These are phyloP conservation scores for Cassiopea xamachana DNA, from an alignment of 30 jellyfish, hydroid and myxozoan species.

Conservation along the genomic window DNA sequence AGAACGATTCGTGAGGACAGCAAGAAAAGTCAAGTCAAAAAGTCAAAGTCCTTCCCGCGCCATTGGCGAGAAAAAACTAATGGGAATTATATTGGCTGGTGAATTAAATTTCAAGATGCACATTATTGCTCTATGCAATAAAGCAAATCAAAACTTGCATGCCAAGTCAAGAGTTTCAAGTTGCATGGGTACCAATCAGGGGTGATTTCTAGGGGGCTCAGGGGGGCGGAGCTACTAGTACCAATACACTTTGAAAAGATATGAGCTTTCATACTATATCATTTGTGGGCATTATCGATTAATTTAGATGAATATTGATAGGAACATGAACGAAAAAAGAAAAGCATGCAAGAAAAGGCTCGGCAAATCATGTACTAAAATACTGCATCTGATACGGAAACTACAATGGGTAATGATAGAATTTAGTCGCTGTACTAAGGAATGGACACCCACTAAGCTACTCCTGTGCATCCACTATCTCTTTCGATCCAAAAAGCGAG, in stretches of 20 bases:
- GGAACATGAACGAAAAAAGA: not conserved
- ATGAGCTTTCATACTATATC: not conserved
- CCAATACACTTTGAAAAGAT: not conserved
- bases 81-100: not conserved
- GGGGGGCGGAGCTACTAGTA: no score
- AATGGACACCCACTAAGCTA: no score
- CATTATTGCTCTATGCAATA: not conserved
- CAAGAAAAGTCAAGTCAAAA: not conserved
- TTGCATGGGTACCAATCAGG: not conserved
- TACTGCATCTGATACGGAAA: not conserved
- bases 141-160: not conserved
- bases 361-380: not conserved
- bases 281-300: not conserved
- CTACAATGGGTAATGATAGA: no score
- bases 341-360: conserved; percentile 1
- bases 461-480: no score
- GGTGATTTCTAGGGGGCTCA: no score
- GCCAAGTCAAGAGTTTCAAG: not conserved
- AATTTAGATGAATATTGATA: not conserved
- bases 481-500: no score
- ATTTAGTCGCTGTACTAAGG: no score
- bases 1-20: not conserved
- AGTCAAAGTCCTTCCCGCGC: no score
- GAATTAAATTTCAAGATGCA: not conserved
- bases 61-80: not conserved